Base-by-base conservation (phyloP, 1,140 invertebrate species). In the Drosophila arawakana region DNA sequence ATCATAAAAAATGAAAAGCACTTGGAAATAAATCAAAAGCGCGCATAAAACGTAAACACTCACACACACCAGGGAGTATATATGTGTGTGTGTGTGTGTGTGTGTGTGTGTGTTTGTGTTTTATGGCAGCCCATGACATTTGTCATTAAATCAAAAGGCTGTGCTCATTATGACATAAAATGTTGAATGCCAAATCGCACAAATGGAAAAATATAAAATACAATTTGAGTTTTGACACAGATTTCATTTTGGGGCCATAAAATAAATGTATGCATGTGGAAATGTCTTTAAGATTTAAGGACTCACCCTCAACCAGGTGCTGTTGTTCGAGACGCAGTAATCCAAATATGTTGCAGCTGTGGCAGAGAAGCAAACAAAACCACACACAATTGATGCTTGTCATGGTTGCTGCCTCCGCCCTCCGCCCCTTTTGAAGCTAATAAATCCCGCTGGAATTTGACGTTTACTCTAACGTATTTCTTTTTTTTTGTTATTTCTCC, bases 121-220 rank as follows among this genome's bases (percentile, higher is more conserved):
- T 83, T 88, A 89, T 89, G 80, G 80, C 70, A 5, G 30, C 55
- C 39, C 37, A 52, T 58, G 66, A 49, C 80, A 83, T 78, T 88
- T 83, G 80, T 80, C 83, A 89, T 89, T 88, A 83, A 89, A 89
- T 88, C 83, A 88, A 88, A 83, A 88, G 80, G 77, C 84, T 80
- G 77, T 73, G 72, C 83, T 86, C 83, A 88, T 88, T 88, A 89
- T 89, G 73, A 80, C 73, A 88, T 89, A 75, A 88, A 88, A 80
- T 39, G 59, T 43, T 52, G 47, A 47, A 57, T 7, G 30, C 61
- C 54, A 43, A 49, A 65, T 72, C 60, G 25, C 25, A 54, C 58
- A 72, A 78, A 76, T 82, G 67, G 44, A 54, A 76, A 79, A 62
- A 49, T 63, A 52, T 54, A 37, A 55, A 81, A 76, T 47, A 76